Evolutionary conservation across 2,113 vertebrate genomes (phyloP), one percentile per base, ranked within the genome.

Genomic region (Cynoglossus semilaevis): DNA sequence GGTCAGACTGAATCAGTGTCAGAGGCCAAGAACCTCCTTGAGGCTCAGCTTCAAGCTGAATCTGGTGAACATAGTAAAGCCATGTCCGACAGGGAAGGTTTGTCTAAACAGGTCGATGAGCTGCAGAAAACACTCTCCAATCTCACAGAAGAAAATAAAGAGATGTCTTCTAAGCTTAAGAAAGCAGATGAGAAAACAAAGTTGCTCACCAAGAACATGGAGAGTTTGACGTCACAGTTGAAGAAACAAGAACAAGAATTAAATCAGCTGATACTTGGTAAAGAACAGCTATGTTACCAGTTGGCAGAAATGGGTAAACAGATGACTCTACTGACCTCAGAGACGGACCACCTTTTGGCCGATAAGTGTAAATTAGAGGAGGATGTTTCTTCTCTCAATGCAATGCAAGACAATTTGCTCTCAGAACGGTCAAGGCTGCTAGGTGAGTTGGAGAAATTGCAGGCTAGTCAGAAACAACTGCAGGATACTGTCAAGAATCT

Each of bases 151-250:
- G 90, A 93, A 9, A 91, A 92, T 19, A 49, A 76, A 1, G 88
- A 92, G 8, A 58, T 92, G 13, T 90, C 88, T 5, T 77, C 82
- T 59, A 83, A 63, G 17, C 79, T 95, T 17, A 78, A 91, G 47
- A 87, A 90, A 2, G 80, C 81, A 17, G 80, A 89, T 49, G 88
- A 89, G 16, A 91, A 94, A 70, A 93, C 87, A 51, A 80, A 77
- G 46, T 70, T 67, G 16, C 86, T 93, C 49, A 48, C 58, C 35
- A 76, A 85, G 18, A 89, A 93, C 42, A 88, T 91, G 13, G 79
- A 89, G 51, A 63, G 63, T 12, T 67, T 81, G 1, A 91, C 90
- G 58, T 63, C 75, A 3, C 83, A 85, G 9, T 19, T 93, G 40
- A 70, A 67, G 1, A 84, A 84, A 59, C 63, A 76, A 34, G 78